Evolutionary conservation across 2,888 invertebrate genomes (phyloP).

Genomic region (Macroteleia sp.): DNA sequence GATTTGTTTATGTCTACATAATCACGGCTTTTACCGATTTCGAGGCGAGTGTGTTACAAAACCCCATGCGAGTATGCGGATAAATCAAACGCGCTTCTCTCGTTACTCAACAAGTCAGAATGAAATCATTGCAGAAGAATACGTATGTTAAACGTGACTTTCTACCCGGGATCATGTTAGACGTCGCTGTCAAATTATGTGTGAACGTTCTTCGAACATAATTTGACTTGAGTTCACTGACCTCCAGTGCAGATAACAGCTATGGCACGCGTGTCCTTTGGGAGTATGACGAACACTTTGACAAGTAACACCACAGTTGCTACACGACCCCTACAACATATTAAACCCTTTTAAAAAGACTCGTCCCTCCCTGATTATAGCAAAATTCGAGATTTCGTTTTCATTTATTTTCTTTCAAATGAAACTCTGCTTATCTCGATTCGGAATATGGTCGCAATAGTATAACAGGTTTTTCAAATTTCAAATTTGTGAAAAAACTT

Average conservation of each 20-base stretch:
- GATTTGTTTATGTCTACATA: too few relatives aligned
- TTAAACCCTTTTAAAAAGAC: slow-evolving; percentile 79
- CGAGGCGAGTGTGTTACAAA: too few relatives aligned
- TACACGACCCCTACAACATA: slow-evolving; percentile 85
- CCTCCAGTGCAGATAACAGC: slow-evolving; percentile 95
- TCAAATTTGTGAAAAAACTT: too few relatives aligned
- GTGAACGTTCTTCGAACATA: slow-evolving; percentile 66
- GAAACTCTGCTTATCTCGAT: too few relatives aligned
- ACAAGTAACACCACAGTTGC: slow-evolving; percentile 90
- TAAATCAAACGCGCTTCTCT: too few relatives aligned
- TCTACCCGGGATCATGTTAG: not conserved
- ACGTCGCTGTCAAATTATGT: slow-evolving; percentile 41
- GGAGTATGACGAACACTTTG: slow-evolving; percentile 90
- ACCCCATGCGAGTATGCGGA: too few relatives aligned
- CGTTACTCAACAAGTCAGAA: too few relatives aligned
- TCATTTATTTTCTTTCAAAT: slow-evolving; percentile 2
- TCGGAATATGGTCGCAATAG: too few relatives aligned
- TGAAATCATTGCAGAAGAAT: too few relatives aligned
- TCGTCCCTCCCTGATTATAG: slow-evolving; percentile 60
- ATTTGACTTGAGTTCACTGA: slow-evolving; percentile 84
- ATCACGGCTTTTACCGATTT: too few relatives aligned
- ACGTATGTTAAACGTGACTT: not conserved
- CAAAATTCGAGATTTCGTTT: slow-evolving; percentile 15
- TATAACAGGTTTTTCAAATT: too few relatives aligned
- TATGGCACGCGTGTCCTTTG: slow-evolving; percentile 91